Conservation (phyloP, 2,888 invertebrate species). For the Ennomos fuscantarius region DNA sequence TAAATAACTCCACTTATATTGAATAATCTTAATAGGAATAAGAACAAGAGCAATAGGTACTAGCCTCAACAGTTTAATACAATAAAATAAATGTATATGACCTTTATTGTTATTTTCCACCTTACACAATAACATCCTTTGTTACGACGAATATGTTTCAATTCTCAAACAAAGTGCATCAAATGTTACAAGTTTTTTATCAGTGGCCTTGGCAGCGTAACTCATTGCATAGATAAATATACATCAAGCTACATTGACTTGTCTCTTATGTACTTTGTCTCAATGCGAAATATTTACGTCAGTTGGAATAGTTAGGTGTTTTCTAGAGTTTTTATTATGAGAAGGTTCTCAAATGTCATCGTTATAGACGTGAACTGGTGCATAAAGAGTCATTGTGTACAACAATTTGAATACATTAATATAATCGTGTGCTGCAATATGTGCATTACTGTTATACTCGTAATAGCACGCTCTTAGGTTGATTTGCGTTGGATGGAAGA, state of each 20-base stretch:
- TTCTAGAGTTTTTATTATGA: slow-evolving; percentile 8
- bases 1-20: no score
- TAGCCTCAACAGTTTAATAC: no score
- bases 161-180: slow-evolving; percentile 20
- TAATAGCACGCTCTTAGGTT: slow-evolving; percentile 38
- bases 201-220: slow-evolving; percentile 36
- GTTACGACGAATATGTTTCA: slow-evolving; percentile 1
- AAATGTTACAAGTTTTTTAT: slow-evolving; percentile 35
- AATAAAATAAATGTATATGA: no score
- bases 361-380: slow-evolving; percentile 17
- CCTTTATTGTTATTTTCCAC: background rate
- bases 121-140: background rate
- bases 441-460: slow-evolving; percentile 31
- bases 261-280: slow-evolving; percentile 12
- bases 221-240: slow-evolving; percentile 29
- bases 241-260: background rate
- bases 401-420: slow-evolving; percentile 53
- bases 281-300: background rate
- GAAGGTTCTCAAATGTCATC: slow-evolving; percentile 10
- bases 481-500: slow-evolving; percentile 37
- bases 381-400: slow-evolving; percentile 50
- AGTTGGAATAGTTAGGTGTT: background rate
- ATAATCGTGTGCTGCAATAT: slow-evolving; percentile 25
- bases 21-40: no score
- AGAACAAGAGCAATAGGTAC: no score